These are phyloP conservation scores for Lagenorhynchus albirostris DNA, from an alignment of 2,113 vertebrate genomes.

Conservation along the genomic window DNA sequence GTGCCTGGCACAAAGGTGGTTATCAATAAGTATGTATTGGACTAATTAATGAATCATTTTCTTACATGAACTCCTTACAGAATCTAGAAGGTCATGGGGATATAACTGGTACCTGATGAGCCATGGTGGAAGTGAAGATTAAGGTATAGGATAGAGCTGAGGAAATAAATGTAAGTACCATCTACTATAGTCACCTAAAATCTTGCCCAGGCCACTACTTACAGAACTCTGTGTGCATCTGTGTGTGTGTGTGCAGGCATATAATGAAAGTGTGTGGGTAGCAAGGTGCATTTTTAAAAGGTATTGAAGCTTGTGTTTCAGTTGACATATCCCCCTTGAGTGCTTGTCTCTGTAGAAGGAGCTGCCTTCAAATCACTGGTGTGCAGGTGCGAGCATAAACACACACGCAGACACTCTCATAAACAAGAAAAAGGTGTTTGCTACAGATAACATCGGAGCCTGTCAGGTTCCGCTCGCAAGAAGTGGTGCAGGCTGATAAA, in stretches of 20 bases:
- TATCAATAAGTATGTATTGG: background rate
- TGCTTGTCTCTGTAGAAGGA: background rate
- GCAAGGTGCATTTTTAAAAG: background rate
- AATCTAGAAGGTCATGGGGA: background rate
- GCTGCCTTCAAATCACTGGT: background rate
- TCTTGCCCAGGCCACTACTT: background rate
- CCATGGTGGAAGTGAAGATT: background rate
- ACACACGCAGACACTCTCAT: background rate
- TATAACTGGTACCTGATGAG: background rate
- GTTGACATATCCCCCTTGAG: background rate
- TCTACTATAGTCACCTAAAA: background rate
- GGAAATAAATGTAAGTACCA: background rate
- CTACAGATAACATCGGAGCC: slow-evolving; percentile 8
- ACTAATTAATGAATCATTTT: background rate
- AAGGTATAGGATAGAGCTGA: background rate
- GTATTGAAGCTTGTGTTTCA: background rate
- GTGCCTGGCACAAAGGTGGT: background rate
- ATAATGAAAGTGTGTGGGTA: background rate
- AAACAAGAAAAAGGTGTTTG: slow-evolving; percentile 28
- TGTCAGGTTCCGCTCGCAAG: background rate
- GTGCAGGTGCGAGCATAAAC: background rate
- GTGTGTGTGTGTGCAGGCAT: background rate
- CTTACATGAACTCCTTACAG: background rate
- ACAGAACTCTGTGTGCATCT: background rate
- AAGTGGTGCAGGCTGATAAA: slow-evolving; percentile 30